Conservation (phyloP, 1,140 invertebrate species). For the Calephelis virginiensis region DNA sequence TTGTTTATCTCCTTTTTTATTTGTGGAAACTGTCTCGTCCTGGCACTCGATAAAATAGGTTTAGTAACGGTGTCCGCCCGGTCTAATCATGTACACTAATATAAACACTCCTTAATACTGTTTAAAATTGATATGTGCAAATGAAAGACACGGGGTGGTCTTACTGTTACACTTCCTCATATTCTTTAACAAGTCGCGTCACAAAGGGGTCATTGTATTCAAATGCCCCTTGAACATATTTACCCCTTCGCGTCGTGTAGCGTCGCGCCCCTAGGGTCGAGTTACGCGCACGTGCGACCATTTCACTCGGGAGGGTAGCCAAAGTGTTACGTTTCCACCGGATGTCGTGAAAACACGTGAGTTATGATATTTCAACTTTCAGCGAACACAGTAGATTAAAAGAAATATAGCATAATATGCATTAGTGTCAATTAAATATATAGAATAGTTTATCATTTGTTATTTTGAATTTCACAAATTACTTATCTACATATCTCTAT, state of each 20-base stretch:
- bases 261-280: not conserved
- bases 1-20: too few species aligned
- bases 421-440: too few species aligned
- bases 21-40: too few species aligned
- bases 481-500: too few species aligned
- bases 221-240: not conserved
- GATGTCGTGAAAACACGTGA: not conserved
- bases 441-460: too few species aligned
- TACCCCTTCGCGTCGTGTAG: not conserved
- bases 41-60: too few species aligned
- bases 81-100: too few species aligned
- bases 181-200: not conserved
- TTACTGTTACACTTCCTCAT: not conserved
- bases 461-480: too few species aligned
- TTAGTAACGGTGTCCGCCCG: too few species aligned
- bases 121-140: not conserved
- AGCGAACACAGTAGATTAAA: too few species aligned
- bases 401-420: too few species aligned
- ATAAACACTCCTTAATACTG: too few species aligned
- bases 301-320: not conserved
- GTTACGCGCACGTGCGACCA: constrained; percentile 8
- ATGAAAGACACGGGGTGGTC: not conserved
- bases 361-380: not conserved
- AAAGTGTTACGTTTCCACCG: not conserved
- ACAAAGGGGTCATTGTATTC: constrained; percentile 2